Evolutionary conservation across 2,888 invertebrate species (phyloP).

Genomic region (Metalampra italica): DNA sequence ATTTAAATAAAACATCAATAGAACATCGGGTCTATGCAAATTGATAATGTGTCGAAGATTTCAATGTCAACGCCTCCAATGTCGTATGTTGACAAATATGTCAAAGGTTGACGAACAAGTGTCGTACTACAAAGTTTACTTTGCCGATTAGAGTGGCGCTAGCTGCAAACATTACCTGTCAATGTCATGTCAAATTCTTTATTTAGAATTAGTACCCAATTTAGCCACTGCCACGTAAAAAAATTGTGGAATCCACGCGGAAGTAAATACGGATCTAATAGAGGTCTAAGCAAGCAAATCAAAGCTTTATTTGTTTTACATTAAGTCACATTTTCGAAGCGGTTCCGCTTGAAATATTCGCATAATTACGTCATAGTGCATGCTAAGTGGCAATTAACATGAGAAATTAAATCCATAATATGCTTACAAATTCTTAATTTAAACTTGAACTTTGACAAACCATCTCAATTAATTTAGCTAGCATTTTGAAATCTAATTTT

Average conservation of each 20-base stretch:
- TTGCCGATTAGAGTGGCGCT: neutral
- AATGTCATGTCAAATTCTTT: neutral
- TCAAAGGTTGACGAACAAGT: slow-evolving; percentile 32
- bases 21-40: neutral
- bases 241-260: slow-evolving; percentile 11
- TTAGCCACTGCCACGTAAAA: neutral
- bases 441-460: slow-evolving; percentile 19
- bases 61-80: slow-evolving; percentile 33
- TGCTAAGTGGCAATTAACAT: slow-evolving; percentile 1
- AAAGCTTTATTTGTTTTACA: slow-evolving; percentile 5
- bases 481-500: neutral
- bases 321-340: slow-evolving; percentile 3
- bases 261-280: slow-evolving; percentile 15
- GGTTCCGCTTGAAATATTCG: neutral
- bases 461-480: neutral
- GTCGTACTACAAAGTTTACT: slow-evolving; percentile 6
- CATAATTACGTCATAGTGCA: neutral
- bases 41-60: slow-evolving; percentile 10
- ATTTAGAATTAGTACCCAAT: neutral
- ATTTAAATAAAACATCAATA: too few relatives aligned
- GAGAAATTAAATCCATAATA: slow-evolving; percentile 15
- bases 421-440: slow-evolving; percentile 12
- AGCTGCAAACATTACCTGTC: neutral
- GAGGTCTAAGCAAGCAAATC: slow-evolving; percentile 14
- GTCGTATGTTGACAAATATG: slow-evolving; percentile 28